Conservation (phyloP, 2,888 invertebrate species). For the Chydorus sphaericus region DNA sequence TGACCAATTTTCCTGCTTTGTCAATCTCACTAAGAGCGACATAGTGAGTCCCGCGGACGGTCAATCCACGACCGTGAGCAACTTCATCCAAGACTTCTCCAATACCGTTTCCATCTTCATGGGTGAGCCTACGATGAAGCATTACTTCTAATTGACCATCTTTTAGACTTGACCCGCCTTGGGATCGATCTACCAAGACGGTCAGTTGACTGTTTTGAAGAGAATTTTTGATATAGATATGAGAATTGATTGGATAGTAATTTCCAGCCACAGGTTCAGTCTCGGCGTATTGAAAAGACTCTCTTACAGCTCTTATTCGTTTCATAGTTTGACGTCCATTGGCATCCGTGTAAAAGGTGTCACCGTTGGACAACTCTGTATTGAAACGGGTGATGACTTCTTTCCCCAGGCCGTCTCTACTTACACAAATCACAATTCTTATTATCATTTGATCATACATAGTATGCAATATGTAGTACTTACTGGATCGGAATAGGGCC, state of each 20-base stretch:
- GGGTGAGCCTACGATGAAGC: constrained; percentile 63
- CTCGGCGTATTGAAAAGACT: constrained; percentile 52
- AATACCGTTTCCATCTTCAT: constrained; percentile 87
- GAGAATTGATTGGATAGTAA: constrained; percentile 82
- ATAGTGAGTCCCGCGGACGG: constrained; percentile 4
- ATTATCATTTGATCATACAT: background rate
- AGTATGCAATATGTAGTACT: background rate
- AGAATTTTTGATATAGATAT: constrained; percentile 49
- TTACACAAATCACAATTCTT: background rate
- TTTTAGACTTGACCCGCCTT: constrained; percentile 27
- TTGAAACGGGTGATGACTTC: constrained; percentile 64
- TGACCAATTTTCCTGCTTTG: no score
- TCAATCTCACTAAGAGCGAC: no score
- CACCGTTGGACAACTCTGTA: constrained; percentile 44
- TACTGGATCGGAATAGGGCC: constrained; percentile 36
- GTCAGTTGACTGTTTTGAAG: constrained; percentile 17
- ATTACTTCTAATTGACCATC: constrained; percentile 30
- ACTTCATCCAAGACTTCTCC: constrained; percentile 77
- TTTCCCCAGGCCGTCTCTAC: constrained; percentile 48
- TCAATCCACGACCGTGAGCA: constrained; percentile 28
- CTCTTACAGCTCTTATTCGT: constrained; percentile 48
- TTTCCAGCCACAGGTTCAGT: constrained; percentile 67
- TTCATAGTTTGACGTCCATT: constrained; percentile 78
- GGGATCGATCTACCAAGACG: constrained; percentile 21
- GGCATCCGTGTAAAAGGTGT: constrained; percentile 75